Conservation (phyloP, 2,113 vertebrate species). For the Mus musculus region GRCm39 chr6:125886001-125886500, state of each 20-base stretch:
- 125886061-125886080: slow-evolving; percentile 41
- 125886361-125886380: background rate
- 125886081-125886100: slow-evolving; percentile 47
- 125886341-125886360: background rate
- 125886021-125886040: slow-evolving; percentile 49
- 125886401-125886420: background rate
- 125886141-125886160: slow-evolving; percentile 4
- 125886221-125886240: rapidly evolving
- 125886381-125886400: background rate
- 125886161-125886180: slow-evolving; percentile 31
- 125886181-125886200: background rate
- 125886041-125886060: slow-evolving; percentile 59
- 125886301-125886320: background rate
- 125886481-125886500: slow-evolving; percentile 36
- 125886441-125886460: slow-evolving; percentile 9
- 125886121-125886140: slow-evolving; percentile 1
- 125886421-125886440: background rate
- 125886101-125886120: slow-evolving; percentile 61
- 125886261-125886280: background rate
- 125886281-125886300: background rate
- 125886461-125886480: background rate
- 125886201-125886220: background rate
- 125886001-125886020: background rate
- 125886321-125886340: background rate
- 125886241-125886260: background rate